Percentiles rank a stretch among this genome's conserved stretches.
Evolutionary conservation across 2,888 invertebrate species (phyloP).

Genomic region (Tanytarsus gracilentus): DNA sequence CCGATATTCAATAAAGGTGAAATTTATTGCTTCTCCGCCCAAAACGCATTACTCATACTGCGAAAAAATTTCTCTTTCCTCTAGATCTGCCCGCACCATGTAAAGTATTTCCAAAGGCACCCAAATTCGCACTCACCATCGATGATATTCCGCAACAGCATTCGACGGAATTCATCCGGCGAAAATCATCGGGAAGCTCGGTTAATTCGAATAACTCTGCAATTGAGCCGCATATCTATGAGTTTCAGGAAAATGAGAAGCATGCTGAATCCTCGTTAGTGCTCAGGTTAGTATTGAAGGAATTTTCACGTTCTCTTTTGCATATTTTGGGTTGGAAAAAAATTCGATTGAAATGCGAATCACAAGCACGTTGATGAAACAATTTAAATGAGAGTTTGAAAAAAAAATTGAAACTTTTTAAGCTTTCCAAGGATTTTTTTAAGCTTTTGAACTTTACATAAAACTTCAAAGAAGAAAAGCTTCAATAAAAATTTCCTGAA

Average conservation of each 20-base stretch:
- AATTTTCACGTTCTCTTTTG: background rate
- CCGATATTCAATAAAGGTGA: constrained; percentile 30
- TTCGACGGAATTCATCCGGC: constrained; percentile 4
- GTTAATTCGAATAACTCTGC: constrained; percentile 10
- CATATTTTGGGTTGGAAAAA: background rate
- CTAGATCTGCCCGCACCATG: constrained; percentile 17
- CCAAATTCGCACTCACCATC: constrained; percentile 23
- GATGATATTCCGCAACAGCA: constrained; percentile 19
- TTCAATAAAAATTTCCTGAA: too few species aligned
- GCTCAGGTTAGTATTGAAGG: background rate
- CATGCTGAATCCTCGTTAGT: constrained; percentile 13
- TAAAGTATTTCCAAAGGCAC: constrained; percentile 23
- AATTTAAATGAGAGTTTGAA: too few species aligned
- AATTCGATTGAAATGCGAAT: background rate
- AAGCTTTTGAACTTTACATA: too few species aligned
- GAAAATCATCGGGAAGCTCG: constrained; percentile 25
- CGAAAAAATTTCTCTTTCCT: constrained; percentile 29
- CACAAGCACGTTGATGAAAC: too few species aligned
- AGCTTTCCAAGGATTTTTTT: too few species aligned
- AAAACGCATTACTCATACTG: background rate
- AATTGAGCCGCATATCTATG: constrained; percentile 23
- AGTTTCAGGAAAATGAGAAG: constrained; percentile 14
- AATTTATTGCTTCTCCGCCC: background rate
- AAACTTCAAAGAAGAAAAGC: too few species aligned
- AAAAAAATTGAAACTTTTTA: too few species aligned